phyloP scores from a whole-genome alignment of 2,888 invertebrate species.

The Oligia strigilis region DNA sequence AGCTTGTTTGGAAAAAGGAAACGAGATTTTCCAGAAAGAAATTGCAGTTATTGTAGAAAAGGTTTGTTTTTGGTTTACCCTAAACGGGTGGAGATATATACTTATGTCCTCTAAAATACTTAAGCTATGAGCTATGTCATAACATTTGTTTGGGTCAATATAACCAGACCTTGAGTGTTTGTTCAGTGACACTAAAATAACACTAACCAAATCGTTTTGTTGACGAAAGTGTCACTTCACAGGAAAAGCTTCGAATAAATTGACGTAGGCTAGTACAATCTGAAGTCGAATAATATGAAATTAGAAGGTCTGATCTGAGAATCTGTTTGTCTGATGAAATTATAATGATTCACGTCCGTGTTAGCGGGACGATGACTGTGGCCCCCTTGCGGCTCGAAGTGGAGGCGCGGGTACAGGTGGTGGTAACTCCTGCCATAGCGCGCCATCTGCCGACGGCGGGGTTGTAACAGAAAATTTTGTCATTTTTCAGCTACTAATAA shows the following conservation, averaged over 20 bases:
- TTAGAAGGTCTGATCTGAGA: no score
- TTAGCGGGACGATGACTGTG: no score
- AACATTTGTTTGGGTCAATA: conserved; percentile 11
- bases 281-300: no score
- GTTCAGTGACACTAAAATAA: not conserved
- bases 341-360: no score
- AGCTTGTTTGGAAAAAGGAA: conserved; percentile 6
- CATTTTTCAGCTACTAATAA: no score
- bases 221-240: not conserved
- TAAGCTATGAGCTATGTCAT: not conserved
- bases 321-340: no score
- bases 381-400: no score
- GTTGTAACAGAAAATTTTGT: not conserved
- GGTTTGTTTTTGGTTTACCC: not conserved
- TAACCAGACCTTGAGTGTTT: conserved; percentile 12
- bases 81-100: not conserved
- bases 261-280: no score
- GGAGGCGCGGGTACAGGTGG: no score
- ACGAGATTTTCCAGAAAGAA: not conserved
- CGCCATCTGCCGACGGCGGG: no score
- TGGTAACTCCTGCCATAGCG: no score
- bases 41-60: not conserved
- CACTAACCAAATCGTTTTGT: conserved; percentile 13
- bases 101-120: conserved; percentile 3
- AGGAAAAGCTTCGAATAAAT: no score